phyloP scores from a whole-genome alignment of 2,888 invertebrate species.

The Hipparchia sbordonii region DNA sequence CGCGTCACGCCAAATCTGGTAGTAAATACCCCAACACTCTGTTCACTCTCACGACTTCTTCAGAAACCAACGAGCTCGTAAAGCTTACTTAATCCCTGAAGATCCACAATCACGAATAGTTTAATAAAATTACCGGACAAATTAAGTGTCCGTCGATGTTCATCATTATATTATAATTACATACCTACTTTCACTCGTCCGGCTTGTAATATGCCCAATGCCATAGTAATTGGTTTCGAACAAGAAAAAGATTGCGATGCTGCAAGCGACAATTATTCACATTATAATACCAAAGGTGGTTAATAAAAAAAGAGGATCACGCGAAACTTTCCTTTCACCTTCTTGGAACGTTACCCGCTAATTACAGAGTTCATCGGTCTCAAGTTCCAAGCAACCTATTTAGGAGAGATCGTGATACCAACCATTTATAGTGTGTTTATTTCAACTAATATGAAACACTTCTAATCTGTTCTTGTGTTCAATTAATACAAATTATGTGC shows the following conservation, averaged over 20 bases:
- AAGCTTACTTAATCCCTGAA: not conserved
- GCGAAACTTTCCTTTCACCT: constrained; percentile 66
- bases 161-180: constrained; percentile 52
- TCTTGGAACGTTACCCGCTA: constrained; percentile 62
- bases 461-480: constrained; percentile 5
- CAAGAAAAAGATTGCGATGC: constrained; percentile 56
- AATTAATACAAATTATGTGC: constrained; percentile 6
- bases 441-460: constrained; percentile 12
- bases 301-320: constrained; percentile 62
- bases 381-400: constrained; percentile 52
- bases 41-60: constrained; percentile 60
- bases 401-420: constrained; percentile 40
- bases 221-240: constrained; percentile 65
- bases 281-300: constrained; percentile 64
- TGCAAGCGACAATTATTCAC: constrained; percentile 63
- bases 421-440: constrained; percentile 32
- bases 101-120: constrained; percentile 16
- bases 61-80: constrained; percentile 33
- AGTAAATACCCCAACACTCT: constrained; percentile 65
- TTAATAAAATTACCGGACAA: constrained; percentile 26
- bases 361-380: constrained; percentile 65
- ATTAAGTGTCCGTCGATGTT: constrained; percentile 30
- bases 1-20: constrained; percentile 72
- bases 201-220: constrained; percentile 53
- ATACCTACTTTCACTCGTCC: constrained; percentile 65